Evolutionary conservation across 2,888 invertebrate species (phyloP), one percentile per base, ranked within the genome.

Genomic region (Andrena chrysosceles): DNA sequence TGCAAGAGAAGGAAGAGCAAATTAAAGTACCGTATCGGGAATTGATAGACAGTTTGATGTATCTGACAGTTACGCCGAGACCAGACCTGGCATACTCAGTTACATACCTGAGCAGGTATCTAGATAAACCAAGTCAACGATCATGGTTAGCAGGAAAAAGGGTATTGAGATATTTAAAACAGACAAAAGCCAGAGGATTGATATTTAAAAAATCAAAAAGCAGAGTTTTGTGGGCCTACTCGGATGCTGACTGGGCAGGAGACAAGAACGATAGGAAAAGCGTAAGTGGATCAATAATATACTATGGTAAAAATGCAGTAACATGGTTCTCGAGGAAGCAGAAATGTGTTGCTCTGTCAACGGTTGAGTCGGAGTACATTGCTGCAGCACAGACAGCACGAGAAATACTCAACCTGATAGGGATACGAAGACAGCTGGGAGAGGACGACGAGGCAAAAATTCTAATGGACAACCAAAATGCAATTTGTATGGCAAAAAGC

Each of bases 31-130:
- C 67, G 3, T 67, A 16, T 20, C n/a, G 54, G 23, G 54, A 54
- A 54, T n/a, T 67, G 16, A 13, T 67, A 31, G 52, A 54, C 13
- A 49, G 29, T 5, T 20, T 52, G 5, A 67, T 67, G 67, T 67
- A 67, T 52, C 8, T 54, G 5, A 31, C 68, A 7, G 7, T 56
- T 23, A 33, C 56, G 4, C 13, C 56, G 2, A 69, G 68, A 33
- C 35, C 62, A n/a, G 62, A 62, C 20, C 4, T 62, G 0, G n/a
- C n/a, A 8, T 62, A n/a, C 6, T n/a, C 33, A 2, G 35, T 62
- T 4, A 20, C 35, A 35, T 35, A 62, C 2, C 33, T 35, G 10
- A 62, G 16, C n/a, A 60, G 31, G n/a, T 16, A 29, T 0, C 23
- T 60, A 60, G n/a, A 60, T 31, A 60, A 16, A n/a, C 60, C 60